A percentile compares a stretch with the other conserved stretches of the same genome.
Evolutionary conservation across 2,888 invertebrate genomes (phyloP).

Genomic region (Drepana falcataria): DNA sequence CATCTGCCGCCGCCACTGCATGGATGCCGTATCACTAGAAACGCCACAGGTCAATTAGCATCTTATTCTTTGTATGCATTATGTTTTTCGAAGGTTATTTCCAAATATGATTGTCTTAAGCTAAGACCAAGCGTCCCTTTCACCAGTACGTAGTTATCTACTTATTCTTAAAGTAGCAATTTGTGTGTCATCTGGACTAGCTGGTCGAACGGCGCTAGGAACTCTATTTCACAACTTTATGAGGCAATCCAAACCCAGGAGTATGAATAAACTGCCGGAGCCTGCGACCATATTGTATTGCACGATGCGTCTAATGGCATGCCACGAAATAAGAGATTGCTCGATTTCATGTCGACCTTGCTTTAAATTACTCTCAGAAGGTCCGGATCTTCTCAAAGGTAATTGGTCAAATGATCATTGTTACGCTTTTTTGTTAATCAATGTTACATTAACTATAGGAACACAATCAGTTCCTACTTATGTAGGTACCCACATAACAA

Average conservation of each 20-base stretch:
- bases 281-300: slow-evolving; percentile 3
- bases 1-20: slow-evolving; percentile 94
- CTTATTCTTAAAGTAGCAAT: slow-evolving; percentile 18
- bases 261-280: neutral
- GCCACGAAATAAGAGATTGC: slow-evolving; percentile 17
- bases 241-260: slow-evolving; percentile 12
- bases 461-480: slow-evolving; percentile 8
- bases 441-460: neutral
- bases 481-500: neutral
- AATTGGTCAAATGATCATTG: neutral
- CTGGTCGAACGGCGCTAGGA: slow-evolving; percentile 21
- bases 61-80: neutral
- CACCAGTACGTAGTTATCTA: too few species aligned
- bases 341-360: slow-evolving; percentile 17
- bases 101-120: too few species aligned
- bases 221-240: slow-evolving; percentile 21
- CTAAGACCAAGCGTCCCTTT: too few species aligned
- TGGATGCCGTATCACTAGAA: slow-evolving; percentile 95
- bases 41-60: slow-evolving; percentile 83
- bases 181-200: slow-evolving; percentile 29
- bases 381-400: slow-evolving; percentile 12
- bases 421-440: slow-evolving; percentile 5
- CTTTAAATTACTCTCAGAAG: slow-evolving; percentile 13
- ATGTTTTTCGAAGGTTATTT: neutral
- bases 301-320: slow-evolving; percentile 22